Conservation (phyloP, 2,797 vertebrate genomes). For the Phrynocephalus guinanensis region DNA sequence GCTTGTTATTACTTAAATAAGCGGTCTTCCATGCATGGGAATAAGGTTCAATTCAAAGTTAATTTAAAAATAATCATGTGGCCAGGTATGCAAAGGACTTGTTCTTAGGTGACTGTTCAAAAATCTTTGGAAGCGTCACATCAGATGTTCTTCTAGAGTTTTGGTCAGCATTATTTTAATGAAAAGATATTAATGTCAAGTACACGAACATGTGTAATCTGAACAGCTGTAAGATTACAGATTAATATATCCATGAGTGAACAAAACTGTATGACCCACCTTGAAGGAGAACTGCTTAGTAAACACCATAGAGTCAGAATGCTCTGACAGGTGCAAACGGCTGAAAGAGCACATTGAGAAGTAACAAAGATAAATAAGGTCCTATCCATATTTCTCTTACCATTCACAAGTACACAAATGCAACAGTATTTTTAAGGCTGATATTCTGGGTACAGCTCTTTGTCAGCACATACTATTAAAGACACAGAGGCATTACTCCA, state of each 20-base stretch:
- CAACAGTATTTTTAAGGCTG: not conserved
- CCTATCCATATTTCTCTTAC: constrained; percentile 36
- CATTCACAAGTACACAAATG: constrained; percentile 37
- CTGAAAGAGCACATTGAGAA: constrained; percentile 51
- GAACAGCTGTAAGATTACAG: constrained; percentile 43
- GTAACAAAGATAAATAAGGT: constrained; percentile 59
- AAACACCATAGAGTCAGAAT: constrained; percentile 64
- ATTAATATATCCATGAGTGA: constrained; percentile 16
- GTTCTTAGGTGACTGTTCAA: not conserved
- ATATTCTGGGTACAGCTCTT: not conserved
- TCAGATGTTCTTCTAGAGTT: constrained; percentile 26
- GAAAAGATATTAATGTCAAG: constrained; percentile 18
- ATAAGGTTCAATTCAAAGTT: not conserved
- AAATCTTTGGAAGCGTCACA: not conserved
- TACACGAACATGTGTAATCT: constrained; percentile 6
- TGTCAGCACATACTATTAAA: not conserved
- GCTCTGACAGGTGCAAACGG: constrained; percentile 65
- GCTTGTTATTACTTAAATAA: not conserved
- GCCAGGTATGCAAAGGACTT: not conserved
- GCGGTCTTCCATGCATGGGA: not conserved
- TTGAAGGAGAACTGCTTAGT: constrained; percentile 58
- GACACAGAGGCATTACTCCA: not conserved
- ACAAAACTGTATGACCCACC: constrained; percentile 57
- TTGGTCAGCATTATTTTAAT: constrained; percentile 44
- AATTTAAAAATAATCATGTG: not conserved